Base-by-base conservation (phyloP, 2,113 vertebrate species). In the Pithys albifrons region DNA sequence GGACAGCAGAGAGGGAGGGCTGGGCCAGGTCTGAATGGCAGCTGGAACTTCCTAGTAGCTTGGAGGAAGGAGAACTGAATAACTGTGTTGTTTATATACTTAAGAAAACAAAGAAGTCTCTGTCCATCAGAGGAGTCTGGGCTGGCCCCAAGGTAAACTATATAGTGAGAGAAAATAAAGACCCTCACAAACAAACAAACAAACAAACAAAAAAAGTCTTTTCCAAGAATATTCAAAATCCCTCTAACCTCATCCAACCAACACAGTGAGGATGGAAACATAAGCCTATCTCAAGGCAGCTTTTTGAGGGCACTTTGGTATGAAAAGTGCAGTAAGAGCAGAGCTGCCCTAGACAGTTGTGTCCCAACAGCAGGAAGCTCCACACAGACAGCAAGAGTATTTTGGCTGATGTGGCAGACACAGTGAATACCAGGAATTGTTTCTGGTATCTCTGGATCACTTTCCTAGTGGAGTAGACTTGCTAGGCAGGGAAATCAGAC, bases 291-390 rank as follows among this genome's bases (percentile, higher is more conserved):
- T 82, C 20, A 28, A 3, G 11, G 43, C 45, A 64, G 39, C 25
- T 49, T 82, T n/a, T 31, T 14, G 5, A 28, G 49, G 66, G 8
- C 49, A 46, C 16, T 49, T 80, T 7, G 7, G 5, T 39, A 3
- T 6, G 41, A 48, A n/a, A 64, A 70, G 14, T 0, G 0, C 4
- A 12, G 0, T 8, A 17, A 59, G 41, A 89, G 37, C 76, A 62
- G 77, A 86, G 92, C 57, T 95, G 91, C 52, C 48, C n/a, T 52
- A 28, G 19, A 41, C 73, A 82, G 39, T 49, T 73, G n/a, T 55
- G 64, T 62, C 71, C 70, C 45, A 75, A 54, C 39, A 93, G 66
- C 67, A 94, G 85, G 76, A 78, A 77, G 51, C 35, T 67, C 41
- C 75, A 46, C 18, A 7, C 1, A 17, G 57, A 35, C 29, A 71